A percentile compares a stretch with the other conserved stretches of the same genome.
These are phyloP conservation scores for Troides oblongomaculatus DNA, from an alignment of 2,888 invertebrate genomes.

Conservation along the genomic window DNA sequence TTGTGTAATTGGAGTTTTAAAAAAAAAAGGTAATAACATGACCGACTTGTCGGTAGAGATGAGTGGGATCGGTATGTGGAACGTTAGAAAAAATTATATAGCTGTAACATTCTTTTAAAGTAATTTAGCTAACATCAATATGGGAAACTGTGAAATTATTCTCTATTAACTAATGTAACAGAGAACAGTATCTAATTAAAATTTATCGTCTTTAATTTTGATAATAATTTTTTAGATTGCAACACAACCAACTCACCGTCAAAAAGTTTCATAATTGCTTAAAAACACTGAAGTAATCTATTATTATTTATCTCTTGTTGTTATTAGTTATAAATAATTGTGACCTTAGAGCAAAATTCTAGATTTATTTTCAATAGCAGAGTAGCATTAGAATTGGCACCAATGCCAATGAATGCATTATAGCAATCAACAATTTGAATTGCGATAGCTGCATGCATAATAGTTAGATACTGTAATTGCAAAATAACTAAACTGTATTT, in stretches of 20 bases:
- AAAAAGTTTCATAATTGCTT: too few species aligned
- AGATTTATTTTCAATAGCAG: slow-evolving; percentile 21
- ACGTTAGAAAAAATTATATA: slow-evolving; percentile 4
- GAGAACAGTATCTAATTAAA: too few species aligned
- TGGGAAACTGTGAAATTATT: not conserved
- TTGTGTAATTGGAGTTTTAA: slow-evolving; percentile 24
- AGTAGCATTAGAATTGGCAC: slow-evolving; percentile 27
- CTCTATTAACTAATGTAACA: not conserved
- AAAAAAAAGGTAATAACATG: slow-evolving; percentile 18
- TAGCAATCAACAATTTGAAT: slow-evolving; percentile 31
- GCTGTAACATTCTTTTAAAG: not conserved
- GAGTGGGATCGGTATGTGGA: slow-evolving; percentile 19
- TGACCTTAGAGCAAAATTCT: slow-evolving; percentile 23
- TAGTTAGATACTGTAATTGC: slow-evolving; percentile 7
- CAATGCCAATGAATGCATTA: slow-evolving; percentile 33
- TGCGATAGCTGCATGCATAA: slow-evolving; percentile 25
- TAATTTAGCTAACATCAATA: not conserved
- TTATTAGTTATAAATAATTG: slow-evolving; percentile 5
- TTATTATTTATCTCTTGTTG: not conserved
- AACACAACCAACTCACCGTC: too few species aligned
- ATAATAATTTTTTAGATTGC: too few species aligned
- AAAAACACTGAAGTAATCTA: too few species aligned
- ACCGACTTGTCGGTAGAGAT: slow-evolving; percentile 5
- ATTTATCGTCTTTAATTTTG: too few species aligned
- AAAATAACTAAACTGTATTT: slow-evolving; percentile 5